phyloP scores from a whole-genome alignment of 2,113 vertebrate genomes.

The Myotis davidii region DNA sequence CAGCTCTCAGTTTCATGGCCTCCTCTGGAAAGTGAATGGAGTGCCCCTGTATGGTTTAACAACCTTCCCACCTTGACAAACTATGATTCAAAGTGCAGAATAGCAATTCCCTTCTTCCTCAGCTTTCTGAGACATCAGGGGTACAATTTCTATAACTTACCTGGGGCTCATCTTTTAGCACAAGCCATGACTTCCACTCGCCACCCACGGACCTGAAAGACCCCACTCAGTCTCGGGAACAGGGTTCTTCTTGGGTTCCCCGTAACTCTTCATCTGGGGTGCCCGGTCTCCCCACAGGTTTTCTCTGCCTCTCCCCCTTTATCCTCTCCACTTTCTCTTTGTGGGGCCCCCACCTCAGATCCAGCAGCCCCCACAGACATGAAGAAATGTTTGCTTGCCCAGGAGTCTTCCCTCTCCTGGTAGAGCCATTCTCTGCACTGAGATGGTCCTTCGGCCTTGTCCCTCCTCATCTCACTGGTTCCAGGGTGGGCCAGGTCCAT shows the following conservation, averaged over 20 bases:
- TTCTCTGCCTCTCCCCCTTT: neutral
- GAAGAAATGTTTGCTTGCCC: neutral
- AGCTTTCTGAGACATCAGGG: neutral
- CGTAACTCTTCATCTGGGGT: no score
- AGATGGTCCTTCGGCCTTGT: neutral
- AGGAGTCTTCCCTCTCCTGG: neutral
- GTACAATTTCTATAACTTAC: neutral
- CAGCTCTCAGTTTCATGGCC: neutral
- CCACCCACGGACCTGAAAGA: rapidly evolving
- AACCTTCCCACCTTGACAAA: no score
- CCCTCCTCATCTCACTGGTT: rapidly evolving
- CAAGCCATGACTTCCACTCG: neutral
- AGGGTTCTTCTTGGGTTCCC: no score
- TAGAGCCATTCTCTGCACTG: no score
- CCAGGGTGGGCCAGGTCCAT: rapidly evolving
- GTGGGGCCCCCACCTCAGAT: neutral
- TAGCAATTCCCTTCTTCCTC: neutral
- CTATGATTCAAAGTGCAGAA: rapidly evolving
- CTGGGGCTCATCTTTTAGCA: neutral
- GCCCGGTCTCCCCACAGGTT: neutral
- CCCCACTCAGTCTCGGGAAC: rapidly evolving
- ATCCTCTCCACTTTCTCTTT: neutral
- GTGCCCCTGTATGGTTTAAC: rapidly evolving
- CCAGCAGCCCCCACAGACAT: rapidly evolving
- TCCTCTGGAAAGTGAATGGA: rapidly evolving